phyloP scores from a whole-genome alignment of 92 coral and sea anemone species.

The Metridium senile region DNA sequence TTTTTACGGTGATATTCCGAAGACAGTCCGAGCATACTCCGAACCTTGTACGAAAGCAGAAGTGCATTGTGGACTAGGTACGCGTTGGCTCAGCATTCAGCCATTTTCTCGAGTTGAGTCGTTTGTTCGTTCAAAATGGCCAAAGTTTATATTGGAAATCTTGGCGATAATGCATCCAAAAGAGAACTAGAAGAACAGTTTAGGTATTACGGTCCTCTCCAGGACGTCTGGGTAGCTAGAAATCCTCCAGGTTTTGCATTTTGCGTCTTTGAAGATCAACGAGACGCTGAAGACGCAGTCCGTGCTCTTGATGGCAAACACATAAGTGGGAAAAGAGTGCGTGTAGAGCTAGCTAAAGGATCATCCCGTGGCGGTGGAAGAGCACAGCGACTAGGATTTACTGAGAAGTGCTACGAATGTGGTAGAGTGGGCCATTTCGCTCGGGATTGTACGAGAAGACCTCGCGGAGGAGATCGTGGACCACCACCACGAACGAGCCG shows the following conservation, averaged over 20 bases:
- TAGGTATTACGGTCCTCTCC: constrained; percentile 80
- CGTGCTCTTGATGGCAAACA: constrained; percentile 71
- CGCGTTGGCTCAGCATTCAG: too few relatives aligned
- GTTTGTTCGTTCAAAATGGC: not conserved
- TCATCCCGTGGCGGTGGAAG: constrained; percentile 96
- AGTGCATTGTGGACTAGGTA: constrained; percentile 38
- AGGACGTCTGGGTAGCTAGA: constrained; percentile 99
- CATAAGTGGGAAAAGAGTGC: constrained; percentile 75
- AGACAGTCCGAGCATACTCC: not conserved
- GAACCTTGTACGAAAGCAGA: not conserved
- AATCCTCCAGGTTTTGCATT: constrained; percentile 99
- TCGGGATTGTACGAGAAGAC: constrained; percentile 83
- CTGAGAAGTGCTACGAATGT: constrained; percentile 96
- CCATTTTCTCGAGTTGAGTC: too few relatives aligned
- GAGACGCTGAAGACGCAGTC: constrained; percentile 97
- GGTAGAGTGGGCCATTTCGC: constrained; percentile 96
- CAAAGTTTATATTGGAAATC: constrained; percentile 92
- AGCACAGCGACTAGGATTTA: constrained; percentile 76
- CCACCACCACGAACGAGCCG: too few relatives aligned
- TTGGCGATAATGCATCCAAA: constrained; percentile 91
- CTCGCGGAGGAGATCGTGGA: constrained; percentile 38
- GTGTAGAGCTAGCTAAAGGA: constrained; percentile 97
- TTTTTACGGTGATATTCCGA: constrained; percentile 9
- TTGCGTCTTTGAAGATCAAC: constrained; percentile 89
- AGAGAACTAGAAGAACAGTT: constrained; percentile 92